phyloP scores from a whole-genome alignment of 2,797 vertebrate genomes.

The Forpus xanthops region DNA sequence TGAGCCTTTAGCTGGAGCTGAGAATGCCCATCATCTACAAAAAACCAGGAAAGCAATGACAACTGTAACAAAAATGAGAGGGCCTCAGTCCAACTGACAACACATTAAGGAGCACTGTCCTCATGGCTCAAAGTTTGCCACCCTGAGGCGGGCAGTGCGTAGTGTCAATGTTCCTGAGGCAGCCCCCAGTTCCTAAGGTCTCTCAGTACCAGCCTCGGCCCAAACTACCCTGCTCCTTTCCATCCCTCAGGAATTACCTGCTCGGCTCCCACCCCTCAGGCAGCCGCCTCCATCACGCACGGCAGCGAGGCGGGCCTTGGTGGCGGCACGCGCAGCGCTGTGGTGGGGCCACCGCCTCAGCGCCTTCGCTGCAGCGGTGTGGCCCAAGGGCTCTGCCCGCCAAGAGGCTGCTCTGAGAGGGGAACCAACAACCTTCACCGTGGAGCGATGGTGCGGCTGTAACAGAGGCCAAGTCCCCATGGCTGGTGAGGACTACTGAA shows the following conservation, averaged over 20 bases:
- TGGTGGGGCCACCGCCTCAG: rapidly evolving
- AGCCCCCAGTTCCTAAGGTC: rapidly evolving
- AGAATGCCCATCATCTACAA: background rate
- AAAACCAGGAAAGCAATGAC: background rate
- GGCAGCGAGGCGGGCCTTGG: rapidly evolving
- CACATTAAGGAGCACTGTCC: background rate
- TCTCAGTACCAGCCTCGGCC: rapidly evolving
- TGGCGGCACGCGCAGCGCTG: rapidly evolving
- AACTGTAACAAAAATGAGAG: background rate
- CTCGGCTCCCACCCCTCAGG: rapidly evolving
- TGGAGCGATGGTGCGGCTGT: rapidly evolving
- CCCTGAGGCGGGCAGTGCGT: background rate
- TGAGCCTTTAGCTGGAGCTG: background rate
- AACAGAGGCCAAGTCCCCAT: rapidly evolving
- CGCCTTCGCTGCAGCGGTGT: rapidly evolving
- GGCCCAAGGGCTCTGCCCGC: rapidly evolving
- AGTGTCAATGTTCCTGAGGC: background rate
- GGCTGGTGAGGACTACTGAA: too few relatives aligned
- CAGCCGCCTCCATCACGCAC: rapidly evolving
- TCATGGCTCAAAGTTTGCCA: background rate
- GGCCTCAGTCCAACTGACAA: background rate
- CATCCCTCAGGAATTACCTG: rapidly evolving
- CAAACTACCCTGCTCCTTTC: rapidly evolving
- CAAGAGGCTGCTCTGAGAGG: too few relatives aligned
- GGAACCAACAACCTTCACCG: rapidly evolving